Base-by-base conservation (phyloP, 2,797 vertebrate species). In the Tamandua tetradactyla region DNA sequence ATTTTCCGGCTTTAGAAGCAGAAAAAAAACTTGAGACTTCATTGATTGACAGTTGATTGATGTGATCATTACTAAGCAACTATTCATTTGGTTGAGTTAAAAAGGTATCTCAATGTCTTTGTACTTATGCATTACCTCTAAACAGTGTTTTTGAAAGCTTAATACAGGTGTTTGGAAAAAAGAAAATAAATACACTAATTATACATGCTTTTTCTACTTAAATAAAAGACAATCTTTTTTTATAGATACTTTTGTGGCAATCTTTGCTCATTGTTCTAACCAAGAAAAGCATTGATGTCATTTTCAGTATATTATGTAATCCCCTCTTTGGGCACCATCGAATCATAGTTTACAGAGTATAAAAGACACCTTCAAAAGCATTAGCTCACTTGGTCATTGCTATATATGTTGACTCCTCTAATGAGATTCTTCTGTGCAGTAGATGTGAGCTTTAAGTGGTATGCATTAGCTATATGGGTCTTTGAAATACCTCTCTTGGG, bases 401-500 rank as follows among this genome's bases (percentile, higher is more conserved):
- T 22, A 47, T 75, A 49, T 82, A 49, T 68, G 61, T 40, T 79
- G 14, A 5, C n/a, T 82, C 35, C 40, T 62, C 1, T n/a, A 55
- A 17, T 59, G 13, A 94, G 6, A 10, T 15, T 32, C 78, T 7
- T 59, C 7, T 15, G 12, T 57, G 12, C 15, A 7, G 55, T 7
- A 79, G n/a, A 15, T 5, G 2, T 55, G 14, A 4, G 1, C 27
- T 74, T 52, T 13, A 27, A 35, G 9, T 2, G 66, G 25, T 18
- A 40, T 18, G 2, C 37, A 72, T 27, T 78, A 4, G 30, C 9
- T 22, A 0, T 72, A 0, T 5, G 25, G 2, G 1, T 61, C 10
- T 78, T 82, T 68, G 5, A 12, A 2, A 23, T 3, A 23, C 7
- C 12, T 35, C n/a, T 75, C 49, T 10, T 47, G 30, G 44, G 22